Evolutionary conservation across 2,797 vertebrate genomes (phyloP), one percentile per base, ranked within the genome.

Genomic region (Rhinichthys osculus): DNA sequence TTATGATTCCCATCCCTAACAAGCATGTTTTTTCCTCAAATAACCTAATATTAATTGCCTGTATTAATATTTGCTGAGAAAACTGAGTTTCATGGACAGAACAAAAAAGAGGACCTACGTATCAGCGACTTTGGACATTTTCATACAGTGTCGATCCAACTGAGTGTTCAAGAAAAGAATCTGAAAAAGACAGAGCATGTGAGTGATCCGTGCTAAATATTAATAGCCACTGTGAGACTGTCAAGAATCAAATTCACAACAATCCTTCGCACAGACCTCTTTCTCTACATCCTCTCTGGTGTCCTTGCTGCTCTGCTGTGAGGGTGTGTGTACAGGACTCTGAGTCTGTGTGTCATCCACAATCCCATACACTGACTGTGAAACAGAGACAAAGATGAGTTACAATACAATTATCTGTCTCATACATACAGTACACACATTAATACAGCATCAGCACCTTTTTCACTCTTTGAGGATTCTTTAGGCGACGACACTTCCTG

Each of bases 121-220:
- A 91, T 99, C 98, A 88, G 98, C 98, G 85, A 99, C 98, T 95
- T 99, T 99, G 86, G 98, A 99, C 97, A 99, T 98, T 95, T 99
- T 99, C 96, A 99, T 95, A 94, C 98, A 96, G 93, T 99, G 98
- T 82, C 98, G 96, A 92, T 99, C 98, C 71, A 99, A 95, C 94
- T 99, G 98, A 64, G 94, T 89, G 85, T 97, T 97, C 93, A 99
- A 95, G 94, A 99, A 99, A 70, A 93, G 85, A 92, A 99, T 99
- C 98, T 99, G 94, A 83, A 91, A 90, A 64, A 86, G n/a, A 76
- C 13, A 73, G 19, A 77, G 66, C 47, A n/a, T 54, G 38, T 57
- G 27, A 69, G 38, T 69, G 74, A 72, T 73, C 44, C 0, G 27
- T 66, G 57, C 21, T 84, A 67, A 78, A 80, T 67, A 67, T 67